phyloP scores from a whole-genome alignment of 1,140 invertebrate species.

The Tribolium madens region DNA sequence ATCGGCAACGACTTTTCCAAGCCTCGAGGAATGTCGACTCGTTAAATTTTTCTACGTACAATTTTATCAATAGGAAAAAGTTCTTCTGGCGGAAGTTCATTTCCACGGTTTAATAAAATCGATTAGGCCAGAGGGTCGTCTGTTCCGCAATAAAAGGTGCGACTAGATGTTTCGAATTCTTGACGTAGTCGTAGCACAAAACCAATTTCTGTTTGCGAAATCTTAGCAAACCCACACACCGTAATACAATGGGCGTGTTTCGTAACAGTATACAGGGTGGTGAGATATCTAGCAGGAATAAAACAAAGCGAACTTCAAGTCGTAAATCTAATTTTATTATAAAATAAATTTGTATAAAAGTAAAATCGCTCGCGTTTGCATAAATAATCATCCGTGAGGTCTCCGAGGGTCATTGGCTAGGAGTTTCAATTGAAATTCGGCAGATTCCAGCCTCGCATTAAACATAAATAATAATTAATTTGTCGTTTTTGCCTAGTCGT shows the following conservation, averaged over 20 bases:
- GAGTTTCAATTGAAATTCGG: constrained; percentile 36
- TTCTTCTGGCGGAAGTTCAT: not conserved
- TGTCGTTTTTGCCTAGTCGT: constrained; percentile 45
- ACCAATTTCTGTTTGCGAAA: constrained; percentile 40
- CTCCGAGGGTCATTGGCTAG: constrained; percentile 36
- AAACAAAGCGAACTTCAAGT: not conserved
- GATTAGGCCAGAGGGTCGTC: not conserved
- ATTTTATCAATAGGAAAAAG: too few species aligned
- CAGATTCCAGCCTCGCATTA: constrained; percentile 39
- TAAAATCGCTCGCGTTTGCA: not conserved
- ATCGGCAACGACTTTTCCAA: not conserved
- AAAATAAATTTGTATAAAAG: not conserved
- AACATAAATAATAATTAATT: constrained; percentile 38
- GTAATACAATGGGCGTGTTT: constrained; percentile 12
- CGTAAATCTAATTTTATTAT: constrained; percentile 22
- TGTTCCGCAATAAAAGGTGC: constrained; percentile 23
- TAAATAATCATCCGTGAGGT: constrained; percentile 3
- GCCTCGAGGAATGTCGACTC: constrained; percentile 14
- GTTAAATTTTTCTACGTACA: not conserved
- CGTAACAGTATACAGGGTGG: constrained; percentile 11
- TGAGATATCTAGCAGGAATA: not conserved
- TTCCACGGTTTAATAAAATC: not conserved
- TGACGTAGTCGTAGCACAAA: constrained; percentile 13
- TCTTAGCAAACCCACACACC: constrained; percentile 17
- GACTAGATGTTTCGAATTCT: constrained; percentile 35